Evolutionary conservation across 2,888 invertebrate genomes (phyloP).

Genomic region (Steinernema scapterisci): DNA sequence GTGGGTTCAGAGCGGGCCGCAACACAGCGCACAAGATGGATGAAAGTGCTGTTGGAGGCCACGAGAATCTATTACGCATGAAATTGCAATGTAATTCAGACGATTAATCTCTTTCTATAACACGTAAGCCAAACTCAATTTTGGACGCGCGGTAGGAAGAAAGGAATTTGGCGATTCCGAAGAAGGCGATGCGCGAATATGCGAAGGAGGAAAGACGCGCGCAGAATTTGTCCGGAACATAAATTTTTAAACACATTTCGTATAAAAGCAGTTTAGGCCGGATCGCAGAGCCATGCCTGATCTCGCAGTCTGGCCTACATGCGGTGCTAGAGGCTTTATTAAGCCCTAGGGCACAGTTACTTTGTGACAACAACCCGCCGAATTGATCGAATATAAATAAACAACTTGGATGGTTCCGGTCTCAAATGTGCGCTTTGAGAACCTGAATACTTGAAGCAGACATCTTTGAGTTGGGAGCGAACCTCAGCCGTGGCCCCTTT

Average conservation of each 20-base stretch:
- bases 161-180: background rate
- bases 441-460: background rate
- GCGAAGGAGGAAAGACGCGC: background rate
- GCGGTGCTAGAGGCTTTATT: background rate
- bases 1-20: too few species aligned
- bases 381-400: background rate
- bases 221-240: background rate
- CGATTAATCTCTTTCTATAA: conserved; percentile 25
- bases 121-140: conserved; percentile 28
- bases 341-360: background rate
- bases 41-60: conserved; percentile 12
- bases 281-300: background rate
- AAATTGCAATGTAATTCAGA: conserved; percentile 28
- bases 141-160: background rate
- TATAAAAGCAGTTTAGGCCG: background rate
- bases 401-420: background rate
- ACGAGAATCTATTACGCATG: conserved; percentile 18
- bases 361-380: background rate
- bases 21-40: background rate
- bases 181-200: conserved; percentile 4
- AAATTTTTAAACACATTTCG: background rate
- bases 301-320: background rate
- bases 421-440: background rate
- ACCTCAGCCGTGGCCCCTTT: too few species aligned
- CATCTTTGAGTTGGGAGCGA: background rate